Percentiles rank a stretch among this genome's conserved stretches.
Conservation (phyloP, 2,888 invertebrate species). For the Protodeltote pygarga region DNA sequence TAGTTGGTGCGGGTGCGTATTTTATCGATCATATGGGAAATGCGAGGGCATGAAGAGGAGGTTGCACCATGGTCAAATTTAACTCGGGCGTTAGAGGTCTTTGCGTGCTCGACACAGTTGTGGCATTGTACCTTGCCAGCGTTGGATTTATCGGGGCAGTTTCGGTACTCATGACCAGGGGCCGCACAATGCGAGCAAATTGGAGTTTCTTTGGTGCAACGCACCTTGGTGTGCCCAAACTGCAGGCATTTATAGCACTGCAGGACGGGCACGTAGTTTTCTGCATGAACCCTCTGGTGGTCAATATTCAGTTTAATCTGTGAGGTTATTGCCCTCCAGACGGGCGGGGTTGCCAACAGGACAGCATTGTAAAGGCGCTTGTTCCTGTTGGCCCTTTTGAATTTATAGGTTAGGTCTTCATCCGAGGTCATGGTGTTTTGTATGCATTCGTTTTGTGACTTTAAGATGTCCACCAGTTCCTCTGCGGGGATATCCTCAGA, state of each 20-base stretch:
- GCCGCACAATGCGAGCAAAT: conserved; percentile 18
- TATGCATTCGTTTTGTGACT: neutral
- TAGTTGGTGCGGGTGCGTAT: neutral
- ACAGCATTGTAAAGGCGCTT: conserved; percentile 44
- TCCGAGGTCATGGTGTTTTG: conserved; percentile 38
- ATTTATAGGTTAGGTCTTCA: conserved; percentile 45
- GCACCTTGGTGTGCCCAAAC: too few species aligned
- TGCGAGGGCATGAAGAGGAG: too few species aligned
- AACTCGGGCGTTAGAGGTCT: too few species aligned
- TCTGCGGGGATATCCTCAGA: neutral
- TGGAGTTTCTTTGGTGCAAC: conserved; percentile 37
- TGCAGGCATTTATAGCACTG: too few species aligned
- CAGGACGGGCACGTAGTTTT: too few species aligned
- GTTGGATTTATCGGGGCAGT: too few species aligned
- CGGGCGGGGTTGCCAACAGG: conserved; percentile 44
- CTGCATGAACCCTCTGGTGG: conserved; percentile 41
- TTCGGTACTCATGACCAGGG: too few species aligned
- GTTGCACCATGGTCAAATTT: too few species aligned
- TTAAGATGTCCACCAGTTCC: neutral
- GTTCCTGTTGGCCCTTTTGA: conserved; percentile 40
- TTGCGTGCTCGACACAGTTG: too few species aligned
- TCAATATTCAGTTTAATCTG: conserved; percentile 41
- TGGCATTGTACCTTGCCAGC: too few species aligned
- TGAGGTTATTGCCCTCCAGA: conserved; percentile 37
- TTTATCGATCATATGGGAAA: too few species aligned